Percentiles rank a stretch among this genome's conserved stretches.
phyloP scores from a whole-genome alignment of 2,888 invertebrate genomes.

The Drosophila rubida region DNA sequence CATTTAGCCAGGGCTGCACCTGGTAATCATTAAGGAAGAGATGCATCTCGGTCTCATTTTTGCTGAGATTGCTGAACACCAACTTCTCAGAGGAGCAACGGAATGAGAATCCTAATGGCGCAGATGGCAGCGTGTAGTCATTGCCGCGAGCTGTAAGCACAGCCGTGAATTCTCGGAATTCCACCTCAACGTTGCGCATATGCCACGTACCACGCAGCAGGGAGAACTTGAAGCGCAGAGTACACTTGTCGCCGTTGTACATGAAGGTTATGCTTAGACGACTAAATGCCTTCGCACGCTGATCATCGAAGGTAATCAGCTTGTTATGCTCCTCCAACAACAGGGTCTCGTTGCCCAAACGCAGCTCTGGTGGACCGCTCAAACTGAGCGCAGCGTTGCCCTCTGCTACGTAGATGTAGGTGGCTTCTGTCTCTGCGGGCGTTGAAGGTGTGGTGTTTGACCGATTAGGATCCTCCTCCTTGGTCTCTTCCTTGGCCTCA shows the following conservation, averaged over 20 bases:
- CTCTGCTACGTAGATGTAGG: conserved; percentile 86
- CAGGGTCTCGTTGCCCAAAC: conserved; percentile 68
- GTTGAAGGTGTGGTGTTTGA: conserved; percentile 78
- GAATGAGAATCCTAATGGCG: conserved; percentile 87
- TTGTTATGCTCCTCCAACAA: conserved; percentile 75
- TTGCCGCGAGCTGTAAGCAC: conserved; percentile 74
- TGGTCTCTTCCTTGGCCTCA: conserved; percentile 72
- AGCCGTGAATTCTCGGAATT: conserved; percentile 82
- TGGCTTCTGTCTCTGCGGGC: conserved; percentile 82
- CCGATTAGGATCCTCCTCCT: conserved; percentile 48
- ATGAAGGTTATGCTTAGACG: conserved; percentile 81
- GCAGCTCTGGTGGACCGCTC: conserved; percentile 86
- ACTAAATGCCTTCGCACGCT: conserved; percentile 71
- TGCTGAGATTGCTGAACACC: conserved; percentile 85
- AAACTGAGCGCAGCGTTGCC: conserved; percentile 86
- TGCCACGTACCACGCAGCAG: conserved; percentile 86
- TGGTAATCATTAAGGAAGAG: conserved; percentile 86
- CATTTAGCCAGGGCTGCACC: conserved; percentile 87
- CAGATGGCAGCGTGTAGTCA: conserved; percentile 83
- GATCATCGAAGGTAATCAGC: conserved; percentile 82
- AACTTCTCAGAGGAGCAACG: conserved; percentile 86
- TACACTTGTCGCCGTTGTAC: conserved; percentile 84
- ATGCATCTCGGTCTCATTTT: conserved; percentile 83
- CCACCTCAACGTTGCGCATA: conserved; percentile 87
- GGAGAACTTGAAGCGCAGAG: conserved; percentile 87